These are phyloP conservation scores for Nesogale talazaci DNA, from an alignment of 2,113 vertebrate species.

Conservation along the genomic window DNA sequence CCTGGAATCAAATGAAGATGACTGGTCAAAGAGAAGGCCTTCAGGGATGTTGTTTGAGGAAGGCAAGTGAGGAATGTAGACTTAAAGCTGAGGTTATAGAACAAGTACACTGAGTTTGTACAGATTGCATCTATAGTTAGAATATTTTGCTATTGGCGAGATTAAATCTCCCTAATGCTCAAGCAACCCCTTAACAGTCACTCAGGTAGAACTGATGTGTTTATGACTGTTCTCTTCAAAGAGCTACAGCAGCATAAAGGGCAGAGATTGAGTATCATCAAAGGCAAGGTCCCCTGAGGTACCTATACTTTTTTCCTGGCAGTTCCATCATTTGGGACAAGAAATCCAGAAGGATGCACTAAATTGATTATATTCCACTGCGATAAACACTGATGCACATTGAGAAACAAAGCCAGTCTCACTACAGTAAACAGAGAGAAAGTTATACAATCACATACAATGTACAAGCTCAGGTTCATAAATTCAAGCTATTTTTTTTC, in stretches of 20 bases:
- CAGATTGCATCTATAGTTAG: neutral
- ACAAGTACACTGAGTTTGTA: neutral
- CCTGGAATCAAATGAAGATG: neutral
- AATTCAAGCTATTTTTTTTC: constrained; percentile 46
- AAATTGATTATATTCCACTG: constrained; percentile 18
- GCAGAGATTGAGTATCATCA: neutral
- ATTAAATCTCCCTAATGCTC: neutral
- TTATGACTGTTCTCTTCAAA: constrained; percentile 19
- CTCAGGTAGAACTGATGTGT: neutral
- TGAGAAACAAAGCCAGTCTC: neutral
- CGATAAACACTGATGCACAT: neutral
- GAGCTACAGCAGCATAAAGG: neutral
- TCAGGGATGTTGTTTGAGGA: neutral
- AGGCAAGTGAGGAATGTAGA: neutral
- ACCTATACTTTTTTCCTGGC: neutral
- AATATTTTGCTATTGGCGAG: neutral
- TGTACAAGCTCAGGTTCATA: neutral
- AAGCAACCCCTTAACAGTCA: neutral
- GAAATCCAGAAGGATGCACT: constrained; percentile 34
- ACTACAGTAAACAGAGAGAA: neutral
- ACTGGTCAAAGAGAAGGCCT: neutral
- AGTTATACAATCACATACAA: neutral
- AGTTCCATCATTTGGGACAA: neutral
- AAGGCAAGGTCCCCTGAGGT: constrained; percentile 2
- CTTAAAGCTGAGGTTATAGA: neutral